Percentiles rank a stretch among this genome's conserved stretches.
phyloP scores from a whole-genome alignment of 1,140 invertebrate species.

The Drosophila sucinea region DNA sequence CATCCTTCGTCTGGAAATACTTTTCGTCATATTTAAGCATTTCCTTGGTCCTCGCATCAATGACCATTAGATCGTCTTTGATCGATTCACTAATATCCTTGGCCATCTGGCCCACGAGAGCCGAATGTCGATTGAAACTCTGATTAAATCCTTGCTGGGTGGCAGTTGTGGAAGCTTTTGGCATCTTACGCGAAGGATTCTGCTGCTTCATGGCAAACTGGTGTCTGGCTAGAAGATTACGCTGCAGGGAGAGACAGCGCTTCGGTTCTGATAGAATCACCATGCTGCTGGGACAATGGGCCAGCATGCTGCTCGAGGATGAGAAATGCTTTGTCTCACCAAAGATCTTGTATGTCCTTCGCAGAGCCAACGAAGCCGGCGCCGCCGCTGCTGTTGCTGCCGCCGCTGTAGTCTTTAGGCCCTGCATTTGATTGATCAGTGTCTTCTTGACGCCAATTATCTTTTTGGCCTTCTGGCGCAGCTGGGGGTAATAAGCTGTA shows the following conservation, averaged over 20 bases:
- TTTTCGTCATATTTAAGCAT: conserved; percentile 31
- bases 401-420: conserved; percentile 4
- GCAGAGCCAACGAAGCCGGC: too few species aligned
- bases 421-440: conserved; percentile 56
- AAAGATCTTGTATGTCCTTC: conserved; percentile 39
- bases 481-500: background rate
- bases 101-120: conserved; percentile 17
- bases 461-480: conserved; percentile 23
- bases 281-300: background rate
- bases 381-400: too few species aligned
- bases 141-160: conserved; percentile 40
- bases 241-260: background rate
- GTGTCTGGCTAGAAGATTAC: background rate
- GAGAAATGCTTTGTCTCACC: conserved; percentile 39
- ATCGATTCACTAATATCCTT: conserved; percentile 57
- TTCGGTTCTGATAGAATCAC: background rate
- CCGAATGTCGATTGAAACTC: background rate
- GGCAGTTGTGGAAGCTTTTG: conserved; percentile 19
- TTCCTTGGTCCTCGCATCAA: conserved; percentile 32
- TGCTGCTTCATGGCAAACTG: conserved; percentile 4
- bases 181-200: background rate
- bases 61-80: conserved; percentile 52
- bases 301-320: conserved; percentile 33
- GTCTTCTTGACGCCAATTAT: conserved; percentile 57
- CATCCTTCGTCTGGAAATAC: too few species aligned